These are phyloP conservation scores for Myiotriccus ornatus DNA, from an alignment of 2,797 vertebrate genomes.

Conservation along the genomic window DNA sequence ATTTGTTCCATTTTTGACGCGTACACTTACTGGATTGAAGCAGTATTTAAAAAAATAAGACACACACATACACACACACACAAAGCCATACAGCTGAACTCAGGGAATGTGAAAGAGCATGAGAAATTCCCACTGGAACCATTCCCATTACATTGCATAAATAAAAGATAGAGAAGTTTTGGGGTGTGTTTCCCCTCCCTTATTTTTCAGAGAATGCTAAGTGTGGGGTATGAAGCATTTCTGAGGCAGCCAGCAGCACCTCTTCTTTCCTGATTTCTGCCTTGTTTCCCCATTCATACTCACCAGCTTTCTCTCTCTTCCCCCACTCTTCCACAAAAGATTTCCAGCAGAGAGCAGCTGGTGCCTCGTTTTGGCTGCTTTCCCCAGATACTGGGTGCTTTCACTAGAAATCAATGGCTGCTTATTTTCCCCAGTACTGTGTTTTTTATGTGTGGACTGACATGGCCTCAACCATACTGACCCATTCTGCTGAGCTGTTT, in stretches of 20 bases:
- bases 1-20: conserved; percentile 65
- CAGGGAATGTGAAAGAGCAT: conserved; percentile 74
- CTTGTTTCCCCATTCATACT: conserved; percentile 62
- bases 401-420: conserved; percentile 81
- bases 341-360: conserved; percentile 83
- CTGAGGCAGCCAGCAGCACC: conserved; percentile 34
- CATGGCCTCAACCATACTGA: conserved; percentile 74
- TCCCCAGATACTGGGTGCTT: conserved; percentile 72
- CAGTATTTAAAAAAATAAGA: neutral
- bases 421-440: conserved; percentile 75
- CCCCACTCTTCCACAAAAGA: conserved; percentile 75
- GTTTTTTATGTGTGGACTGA: conserved; percentile 77
- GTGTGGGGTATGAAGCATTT: conserved; percentile 43
- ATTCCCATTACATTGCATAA: conserved; percentile 69
- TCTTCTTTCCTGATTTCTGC: conserved; percentile 63
- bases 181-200: neutral
- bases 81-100: conserved; percentile 38
- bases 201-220: conserved; percentile 48
- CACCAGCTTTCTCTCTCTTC: conserved; percentile 64
- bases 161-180: conserved; percentile 69
- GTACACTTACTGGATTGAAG: conserved; percentile 57
- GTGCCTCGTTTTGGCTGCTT: conserved; percentile 77
- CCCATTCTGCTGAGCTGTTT: conserved; percentile 78
- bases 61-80: neutral
- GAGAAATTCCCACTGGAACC: conserved; percentile 75